Percentiles rank a stretch among this genome's conserved stretches.
Conservation (phyloP, 2,113 vertebrate genomes). For the Scomber scombrus region DNA sequence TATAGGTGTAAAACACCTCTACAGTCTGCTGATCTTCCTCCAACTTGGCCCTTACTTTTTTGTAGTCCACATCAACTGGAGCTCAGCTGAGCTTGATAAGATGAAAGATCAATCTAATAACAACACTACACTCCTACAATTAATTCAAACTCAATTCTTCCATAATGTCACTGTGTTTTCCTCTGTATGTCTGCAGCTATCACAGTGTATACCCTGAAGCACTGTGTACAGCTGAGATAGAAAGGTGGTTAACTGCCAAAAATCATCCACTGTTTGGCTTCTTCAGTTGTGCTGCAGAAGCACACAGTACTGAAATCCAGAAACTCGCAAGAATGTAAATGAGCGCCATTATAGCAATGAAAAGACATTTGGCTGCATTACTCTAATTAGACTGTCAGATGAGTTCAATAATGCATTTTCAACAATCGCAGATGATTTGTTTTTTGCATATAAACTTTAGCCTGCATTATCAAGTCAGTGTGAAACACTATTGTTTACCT, state of each 20-base stretch:
- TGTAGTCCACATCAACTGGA: neutral
- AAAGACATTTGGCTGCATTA: slow-evolving; percentile 48
- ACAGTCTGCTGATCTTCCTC: slow-evolving; percentile 6
- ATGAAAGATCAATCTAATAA: slow-evolving; percentile 17
- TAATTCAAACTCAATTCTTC: slow-evolving; percentile 12
- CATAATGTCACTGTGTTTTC: slow-evolving; percentile 13
- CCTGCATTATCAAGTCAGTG: slow-evolving; percentile 34
- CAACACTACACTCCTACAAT: slow-evolving; percentile 16
- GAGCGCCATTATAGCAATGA: slow-evolving; percentile 35
- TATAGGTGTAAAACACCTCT: slow-evolving; percentile 1
- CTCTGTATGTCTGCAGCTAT: slow-evolving; percentile 22
- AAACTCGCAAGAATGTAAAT: slow-evolving; percentile 48
- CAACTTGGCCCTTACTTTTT: slow-evolving; percentile 14
- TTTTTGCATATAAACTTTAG: slow-evolving; percentile 46
- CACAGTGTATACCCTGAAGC: slow-evolving; percentile 38
- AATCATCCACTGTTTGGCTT: slow-evolving; percentile 20
- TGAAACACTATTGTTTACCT: slow-evolving; percentile 47
- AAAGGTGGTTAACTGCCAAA: slow-evolving; percentile 32
- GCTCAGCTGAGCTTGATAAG: slow-evolving; percentile 15
- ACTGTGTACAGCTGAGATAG: slow-evolving; percentile 23
- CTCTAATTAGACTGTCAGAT: slow-evolving; percentile 63
- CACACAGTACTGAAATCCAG: slow-evolving; percentile 32
- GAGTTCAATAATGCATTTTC: slow-evolving; percentile 35
- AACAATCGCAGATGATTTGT: slow-evolving; percentile 53
- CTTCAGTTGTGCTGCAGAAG: slow-evolving; percentile 27